Evolutionary conservation across 2,113 vertebrate species (phyloP).

Genomic region (Melanotaenia duboulayi): DNA sequence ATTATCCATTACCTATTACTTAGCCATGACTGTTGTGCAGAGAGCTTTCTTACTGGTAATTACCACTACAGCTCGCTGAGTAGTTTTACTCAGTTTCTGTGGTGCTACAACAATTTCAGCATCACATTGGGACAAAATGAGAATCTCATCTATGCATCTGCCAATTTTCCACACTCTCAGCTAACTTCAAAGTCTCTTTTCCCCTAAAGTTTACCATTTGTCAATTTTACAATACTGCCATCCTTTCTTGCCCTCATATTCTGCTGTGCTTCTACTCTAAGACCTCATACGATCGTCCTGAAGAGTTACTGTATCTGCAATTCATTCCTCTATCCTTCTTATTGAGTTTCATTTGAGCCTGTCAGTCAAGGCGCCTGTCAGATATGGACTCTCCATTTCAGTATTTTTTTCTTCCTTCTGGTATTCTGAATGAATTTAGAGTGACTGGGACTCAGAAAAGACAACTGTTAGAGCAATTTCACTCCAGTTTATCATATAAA

Average conservation of each 20-base stretch:
- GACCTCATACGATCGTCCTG: slow-evolving; percentile 45
- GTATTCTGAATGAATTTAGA: slow-evolving; percentile 69
- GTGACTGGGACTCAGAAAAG: slow-evolving; percentile 63
- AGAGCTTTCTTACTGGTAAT: neutral
- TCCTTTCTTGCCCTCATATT: slow-evolving; percentile 25
- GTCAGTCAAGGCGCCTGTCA: slow-evolving; percentile 78
- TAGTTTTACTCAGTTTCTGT: slow-evolving; percentile 22
- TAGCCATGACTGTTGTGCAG: neutral
- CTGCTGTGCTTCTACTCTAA: slow-evolving; percentile 31
- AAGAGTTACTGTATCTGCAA: slow-evolving; percentile 68
- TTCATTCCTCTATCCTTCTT: slow-evolving; percentile 67
- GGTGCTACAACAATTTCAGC: slow-evolving; percentile 25
- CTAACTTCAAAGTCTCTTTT: neutral
- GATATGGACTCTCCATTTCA: slow-evolving; percentile 72
- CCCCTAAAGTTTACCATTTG: slow-evolving; percentile 23
- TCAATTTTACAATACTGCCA: slow-evolving; percentile 22
- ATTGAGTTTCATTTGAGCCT: slow-evolving; percentile 78
- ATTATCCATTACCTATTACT: neutral
- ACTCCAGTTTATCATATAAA: slow-evolving; percentile 11
- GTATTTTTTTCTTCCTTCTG: slow-evolving; percentile 45
- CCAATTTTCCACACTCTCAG: slow-evolving; percentile 16
- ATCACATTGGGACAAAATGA: slow-evolving; percentile 2
- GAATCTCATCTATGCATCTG: slow-evolving; percentile 26
- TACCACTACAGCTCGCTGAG: slow-evolving; percentile 19
- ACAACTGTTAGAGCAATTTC: slow-evolving; percentile 48